These are phyloP conservation scores for Platorchestia sp. DNA, from an alignment of 1,140 invertebrate species.

Conservation along the genomic window DNA sequence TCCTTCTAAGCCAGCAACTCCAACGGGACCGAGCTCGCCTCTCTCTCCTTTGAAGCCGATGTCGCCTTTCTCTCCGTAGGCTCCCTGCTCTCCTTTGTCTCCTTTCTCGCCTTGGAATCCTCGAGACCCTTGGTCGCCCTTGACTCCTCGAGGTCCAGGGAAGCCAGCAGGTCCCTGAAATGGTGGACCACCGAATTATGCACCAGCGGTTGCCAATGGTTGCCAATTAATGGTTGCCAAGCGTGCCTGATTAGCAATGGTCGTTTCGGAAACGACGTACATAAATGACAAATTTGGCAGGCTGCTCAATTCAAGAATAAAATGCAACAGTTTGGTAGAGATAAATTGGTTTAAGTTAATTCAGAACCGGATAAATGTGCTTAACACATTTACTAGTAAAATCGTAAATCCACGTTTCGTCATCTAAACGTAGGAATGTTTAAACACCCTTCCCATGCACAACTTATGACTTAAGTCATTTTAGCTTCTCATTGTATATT, in stretches of 20 bases:
- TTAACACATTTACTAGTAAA: not conserved
- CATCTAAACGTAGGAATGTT: not conserved
- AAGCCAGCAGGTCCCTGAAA: constrained; percentile 80
- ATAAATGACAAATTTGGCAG: not conserved
- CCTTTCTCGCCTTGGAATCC: constrained; percentile 80
- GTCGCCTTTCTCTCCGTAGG: constrained; percentile 85
- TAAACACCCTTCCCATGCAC: not conserved
- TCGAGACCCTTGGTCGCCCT: constrained; percentile 83
- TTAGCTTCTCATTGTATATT: no score
- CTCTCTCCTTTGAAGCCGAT: constrained; percentile 82
- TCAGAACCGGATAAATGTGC: no score
- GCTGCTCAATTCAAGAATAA: not conserved
- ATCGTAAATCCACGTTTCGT: not conserved
- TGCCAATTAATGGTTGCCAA: not conserved
- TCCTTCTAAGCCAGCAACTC: constrained; percentile 81
- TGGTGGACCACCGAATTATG: not conserved
- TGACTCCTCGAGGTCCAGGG: constrained; percentile 80
- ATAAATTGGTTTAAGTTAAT: not conserved
- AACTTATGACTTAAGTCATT: no score
- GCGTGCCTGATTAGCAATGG: not conserved
- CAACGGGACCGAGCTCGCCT: constrained; percentile 78
- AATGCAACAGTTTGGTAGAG: not conserved
- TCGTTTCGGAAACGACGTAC: not conserved
- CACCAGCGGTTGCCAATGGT: no score
- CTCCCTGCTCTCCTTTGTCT: constrained; percentile 78